Evolutionary conservation across 2,888 invertebrate species (phyloP), one percentile per base, ranked within the genome.

Genomic region (Napeogenes inachia): DNA sequence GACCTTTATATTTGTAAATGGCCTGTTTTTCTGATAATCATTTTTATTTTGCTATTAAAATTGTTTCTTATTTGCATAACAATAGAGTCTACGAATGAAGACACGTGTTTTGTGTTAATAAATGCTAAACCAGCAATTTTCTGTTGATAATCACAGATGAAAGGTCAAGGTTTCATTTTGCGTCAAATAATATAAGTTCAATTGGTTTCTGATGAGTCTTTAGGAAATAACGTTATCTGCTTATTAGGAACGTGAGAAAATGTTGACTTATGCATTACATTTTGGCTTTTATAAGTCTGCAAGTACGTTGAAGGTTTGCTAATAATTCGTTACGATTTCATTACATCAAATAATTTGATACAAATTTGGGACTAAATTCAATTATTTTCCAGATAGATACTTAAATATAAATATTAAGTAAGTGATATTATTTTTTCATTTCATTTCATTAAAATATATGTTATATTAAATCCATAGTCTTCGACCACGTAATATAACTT

Each of bases 121-220:
- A 77, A 75, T 77, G 72, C 74, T 77, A 68, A 77, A 73, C 75
- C 77, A 73, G 72, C 77, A 74, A 75, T 73, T 72, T 73, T 74
- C 74, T 81, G 74, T 77, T 75, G 71, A 79, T 79, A 80, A 81
- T 84, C 76, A 78, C 73, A 72, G 70, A 65, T 73, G 75, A 85
- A 89, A 89, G 85, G 82, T 77, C 88, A 89, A 88, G 87, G 89
- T 79, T 81, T 79, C 73, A 75, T 81, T 83, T 85, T 79, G 80
- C 74, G 76, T 73, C 78, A 73, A 80, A 82, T 82, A 81, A 81
- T 80, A 81, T 82, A 80, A 80, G 74, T 77, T 77, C 78, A 85
- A 86, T 85, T 82, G 81, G 81, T 78, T 86, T 81, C 76, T 84
- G 84, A 86, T 84, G 82, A 79, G 78, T 76, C 74, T 76, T 70